Evolutionary conservation across 1,140 invertebrate species (phyloP), one percentile per base, ranked within the genome.

Genomic region (Cherax quadricarinatus): DNA sequence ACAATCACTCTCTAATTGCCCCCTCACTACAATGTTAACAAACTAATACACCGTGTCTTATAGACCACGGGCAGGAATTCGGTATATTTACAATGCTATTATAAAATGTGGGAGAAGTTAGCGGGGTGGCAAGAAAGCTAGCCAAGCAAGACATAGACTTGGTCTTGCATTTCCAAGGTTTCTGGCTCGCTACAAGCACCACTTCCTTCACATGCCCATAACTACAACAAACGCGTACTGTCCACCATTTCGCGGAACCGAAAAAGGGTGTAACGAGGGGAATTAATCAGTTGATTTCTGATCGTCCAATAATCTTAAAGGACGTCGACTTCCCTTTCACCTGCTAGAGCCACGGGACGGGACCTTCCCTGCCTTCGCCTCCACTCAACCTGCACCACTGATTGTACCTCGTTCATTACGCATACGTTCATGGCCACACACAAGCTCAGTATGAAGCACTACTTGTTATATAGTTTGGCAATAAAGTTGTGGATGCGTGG

Each of bases 121-220:
- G n/a, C 6, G 70, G 70, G 16, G 70, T 30, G n/a, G 70, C 70
- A 75, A 75, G 66, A 70, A 18, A 18, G 70, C 7, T 5, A 30
- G 70, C 1, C 24, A 12, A 75, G 81, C 81, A 30, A 83, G 49
- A 10, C 81, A 57, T n/a, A 60, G 81, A 48, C 81, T 83, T 14
- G 51, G 51, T 48, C 51, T 51, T 30, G 81, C n/a, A 83, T 51
- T n/a, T 48, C 57, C 81, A 83, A 83, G 81, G 81, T 83, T 83
- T 5, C 81, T 83, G 21, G 48, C 51, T 24, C 80, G 51, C 80
- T 14, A 53, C 80, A 82, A 82, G 48, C 80, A 49, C 4, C 53
- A 24, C 81, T 60, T 60, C 57, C 81, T n/a, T 83, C 51, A 83
- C 14, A 12, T 51, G 51, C 48, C 30, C 51, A 60, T 53, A 53